Evolutionary conservation across 2,113 vertebrate species (phyloP).

Genomic region (Neogobius melanostomus): DNA sequence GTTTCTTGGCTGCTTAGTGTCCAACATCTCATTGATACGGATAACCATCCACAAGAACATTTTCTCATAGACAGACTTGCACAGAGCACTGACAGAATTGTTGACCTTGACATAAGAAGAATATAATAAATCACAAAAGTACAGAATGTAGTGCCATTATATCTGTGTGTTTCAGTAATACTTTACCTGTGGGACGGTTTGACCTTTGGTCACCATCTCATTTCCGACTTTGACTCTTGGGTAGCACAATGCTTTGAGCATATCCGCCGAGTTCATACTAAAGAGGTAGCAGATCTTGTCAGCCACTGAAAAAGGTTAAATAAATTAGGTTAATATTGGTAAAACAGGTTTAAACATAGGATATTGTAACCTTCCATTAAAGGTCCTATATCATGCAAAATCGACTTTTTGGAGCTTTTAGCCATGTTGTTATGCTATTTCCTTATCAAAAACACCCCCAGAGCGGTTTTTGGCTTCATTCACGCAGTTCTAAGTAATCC

Average conservation of each 20-base stretch:
- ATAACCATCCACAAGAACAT: slow-evolving; percentile 84
- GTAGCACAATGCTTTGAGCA: slow-evolving; percentile 78
- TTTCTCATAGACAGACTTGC: slow-evolving; percentile 80
- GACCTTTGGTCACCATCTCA: slow-evolving; percentile 70
- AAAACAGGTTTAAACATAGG: neutral
- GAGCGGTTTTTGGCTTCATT: no score
- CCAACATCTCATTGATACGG: slow-evolving; percentile 80
- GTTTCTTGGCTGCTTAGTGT: slow-evolving; percentile 75
- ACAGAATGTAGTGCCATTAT: no score
- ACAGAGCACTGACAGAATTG: slow-evolving; percentile 73
- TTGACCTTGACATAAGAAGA: slow-evolving; percentile 56
- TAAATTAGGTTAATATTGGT: no score
- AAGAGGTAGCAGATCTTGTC: slow-evolving; percentile 75
- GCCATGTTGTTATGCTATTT: no score
- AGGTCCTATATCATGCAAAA: no score
- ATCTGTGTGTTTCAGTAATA: no score
- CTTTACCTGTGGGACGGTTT: slow-evolving; percentile 68
- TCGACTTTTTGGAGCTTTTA: no score
- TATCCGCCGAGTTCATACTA: slow-evolving; percentile 80
- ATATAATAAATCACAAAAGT: neutral
- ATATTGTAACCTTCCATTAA: no score
- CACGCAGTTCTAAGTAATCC: no score
- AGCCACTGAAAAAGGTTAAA: slow-evolving; percentile 40
- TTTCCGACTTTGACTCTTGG: slow-evolving; percentile 71
- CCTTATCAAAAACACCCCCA: no score